Base-by-base conservation (phyloP, 2,113 vertebrate genomes). In the Oryzias woworae region DNA sequence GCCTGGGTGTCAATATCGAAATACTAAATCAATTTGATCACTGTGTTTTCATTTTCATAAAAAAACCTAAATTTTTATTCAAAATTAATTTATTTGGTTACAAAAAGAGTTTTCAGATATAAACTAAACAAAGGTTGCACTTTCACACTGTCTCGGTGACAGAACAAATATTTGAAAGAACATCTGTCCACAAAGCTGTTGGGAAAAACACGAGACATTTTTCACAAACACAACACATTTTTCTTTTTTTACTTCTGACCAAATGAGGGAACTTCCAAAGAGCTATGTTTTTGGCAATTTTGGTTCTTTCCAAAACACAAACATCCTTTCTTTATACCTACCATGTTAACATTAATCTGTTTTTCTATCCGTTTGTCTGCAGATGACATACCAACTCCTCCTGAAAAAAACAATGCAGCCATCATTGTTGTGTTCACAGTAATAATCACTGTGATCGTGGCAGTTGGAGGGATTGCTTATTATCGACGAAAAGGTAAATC, bases 301-400 rank as follows among this genome's bases (percentile, higher is more conserved):
- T 70, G 83, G 77, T 88, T 82, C 45, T 85, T 88, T 88, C 77
- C 82, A 76, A 4, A 22, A 51, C 53, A 4, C 22, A 59, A n/a
- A 36, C 45, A 36, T 12, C 7, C 10, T 36, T 10, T 3, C 12
- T 36, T 3, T 13, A 36, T 13, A 36, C 36, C 36, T 36, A 18
- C 1, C 1, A 20, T 22, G 26, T 36, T 49, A 36, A 36, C 2
- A 36, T 36, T 36, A 36, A 36, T 36, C 36, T 36, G 10, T 18
- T 2, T 48, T 4, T 22, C 49, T 50, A 71, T 24, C 0, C 10
- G 46, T 73, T 28, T 68, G 53, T 69, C 69, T 52, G 48, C 82
- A 89, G 87, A 84, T 31, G 84, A 85, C 1, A 15, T 78, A 26
- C 62, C 46, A 2, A 1, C 3, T 31, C 3, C 7, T 36, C 7